Conservation (phyloP, 2,113 vertebrate genomes). For the Sceloporus undulatus region DNA sequence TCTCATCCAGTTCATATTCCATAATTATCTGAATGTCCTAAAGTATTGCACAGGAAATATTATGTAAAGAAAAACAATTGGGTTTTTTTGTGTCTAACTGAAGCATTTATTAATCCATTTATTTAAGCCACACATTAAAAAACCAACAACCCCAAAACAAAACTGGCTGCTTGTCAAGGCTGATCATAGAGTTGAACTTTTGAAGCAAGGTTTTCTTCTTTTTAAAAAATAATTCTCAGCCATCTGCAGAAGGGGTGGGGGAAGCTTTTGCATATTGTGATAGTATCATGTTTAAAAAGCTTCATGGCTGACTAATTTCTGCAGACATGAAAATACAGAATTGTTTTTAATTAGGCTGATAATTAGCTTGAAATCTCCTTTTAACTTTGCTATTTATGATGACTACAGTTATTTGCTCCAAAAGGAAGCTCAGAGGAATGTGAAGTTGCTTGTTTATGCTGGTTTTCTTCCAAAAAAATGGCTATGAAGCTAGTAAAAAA, state of each 20-base stretch:
- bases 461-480: conserved; percentile 6
- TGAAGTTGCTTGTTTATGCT: conserved; percentile 7
- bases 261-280: conserved; percentile 1
- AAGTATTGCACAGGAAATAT: too few relatives aligned
- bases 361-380: conserved; percentile 4
- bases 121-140: not conserved
- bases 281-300: not conserved
- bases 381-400: conserved; percentile 17
- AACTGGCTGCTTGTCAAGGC: not conserved
- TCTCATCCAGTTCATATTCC: too few relatives aligned
- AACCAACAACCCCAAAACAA: not conserved
- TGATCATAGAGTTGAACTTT: not conserved
- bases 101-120: not conserved
- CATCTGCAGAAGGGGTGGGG: not conserved
- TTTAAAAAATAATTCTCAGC: not conserved
- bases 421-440: not conserved
- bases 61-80: too few relatives aligned
- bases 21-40: too few relatives aligned
- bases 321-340: conserved; percentile 16
- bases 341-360: conserved; percentile 46
- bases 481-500: not conserved
- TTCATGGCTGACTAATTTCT: conserved; percentile 3
- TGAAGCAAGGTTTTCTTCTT: not conserved
- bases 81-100: too few relatives aligned
- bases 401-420: conserved; percentile 25